Percentiles rank a stretch among this genome's conserved stretches.
phyloP scores from a whole-genome alignment of 2,797 vertebrate species.

The Nyctalus aviator region DNA sequence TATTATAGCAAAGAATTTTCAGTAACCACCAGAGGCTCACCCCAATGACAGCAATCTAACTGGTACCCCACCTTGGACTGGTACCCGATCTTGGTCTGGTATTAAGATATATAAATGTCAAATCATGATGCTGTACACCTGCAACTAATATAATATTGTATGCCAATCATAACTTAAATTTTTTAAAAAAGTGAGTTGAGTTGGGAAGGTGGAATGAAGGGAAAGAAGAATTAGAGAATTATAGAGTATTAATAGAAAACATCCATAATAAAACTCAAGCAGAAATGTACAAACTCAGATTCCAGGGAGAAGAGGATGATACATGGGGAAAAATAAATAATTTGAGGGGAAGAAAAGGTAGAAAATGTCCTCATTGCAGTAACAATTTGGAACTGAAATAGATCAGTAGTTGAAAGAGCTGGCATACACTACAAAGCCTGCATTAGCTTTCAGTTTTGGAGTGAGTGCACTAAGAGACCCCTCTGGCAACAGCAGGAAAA shows the following conservation, averaged over 20 bases:
- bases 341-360: accelerated
- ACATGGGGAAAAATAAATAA: constrained; percentile 46
- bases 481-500: constrained; percentile 57
- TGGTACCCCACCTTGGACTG: too few relatives aligned
- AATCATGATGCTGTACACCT: not conserved
- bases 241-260: not conserved
- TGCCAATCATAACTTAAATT: not conserved
- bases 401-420: constrained; percentile 50
- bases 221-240: not conserved
- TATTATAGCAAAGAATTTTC: not conserved
- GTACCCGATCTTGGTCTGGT: too few relatives aligned
- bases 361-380: not conserved
- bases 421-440: not conserved
- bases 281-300: not conserved
- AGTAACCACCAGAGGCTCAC: too few relatives aligned
- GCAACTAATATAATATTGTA: not conserved
- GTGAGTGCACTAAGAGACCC: constrained; percentile 13
- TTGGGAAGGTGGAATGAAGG: not conserved
- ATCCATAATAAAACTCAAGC: not conserved
- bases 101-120: not conserved
- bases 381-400: not conserved
- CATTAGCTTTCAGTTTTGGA: constrained; percentile 65
- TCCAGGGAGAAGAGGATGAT: accelerated
- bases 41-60: too few relatives aligned
- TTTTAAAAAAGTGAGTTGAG: not conserved